Percentiles rank a stretch among this genome's conserved stretches.
phyloP scores from a whole-genome alignment of 2,113 vertebrate species.

The Bubo bubo region DNA sequence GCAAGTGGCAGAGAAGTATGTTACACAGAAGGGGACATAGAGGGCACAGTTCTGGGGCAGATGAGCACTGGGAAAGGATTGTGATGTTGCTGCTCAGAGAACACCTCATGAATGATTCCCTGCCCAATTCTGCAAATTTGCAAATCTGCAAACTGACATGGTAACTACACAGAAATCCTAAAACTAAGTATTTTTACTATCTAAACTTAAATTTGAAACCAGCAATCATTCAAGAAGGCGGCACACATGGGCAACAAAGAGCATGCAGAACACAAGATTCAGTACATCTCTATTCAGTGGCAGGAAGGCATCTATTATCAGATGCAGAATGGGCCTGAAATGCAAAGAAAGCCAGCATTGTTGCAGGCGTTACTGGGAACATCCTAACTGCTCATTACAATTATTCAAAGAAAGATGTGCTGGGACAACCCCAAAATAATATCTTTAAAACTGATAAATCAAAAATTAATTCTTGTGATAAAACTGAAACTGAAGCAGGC shows the following conservation, averaged over 20 bases:
- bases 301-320: slow-evolving; percentile 61
- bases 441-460: neutral
- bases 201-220: neutral
- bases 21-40: neutral
- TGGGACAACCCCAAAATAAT: neutral
- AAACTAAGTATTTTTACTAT: neutral
- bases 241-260: neutral
- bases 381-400: neutral
- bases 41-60: neutral
- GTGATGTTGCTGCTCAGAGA: neutral
- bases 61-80: neutral
- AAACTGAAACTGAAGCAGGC: neutral
- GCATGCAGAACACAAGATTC: neutral
- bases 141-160: neutral
- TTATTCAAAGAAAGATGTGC: neutral
- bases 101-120: rapidly evolving
- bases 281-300: slow-evolving; percentile 27
- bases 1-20: neutral
- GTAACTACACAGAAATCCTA: neutral
- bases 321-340: neutral
- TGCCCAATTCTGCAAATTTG: neutral
- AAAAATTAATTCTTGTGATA: neutral
- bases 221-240: neutral
- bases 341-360: slow-evolving; percentile 55
- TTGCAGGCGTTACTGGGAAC: neutral